phyloP scores from a whole-genome alignment of 2,113 vertebrate genomes.

The Periophthalmus modestus region DNA sequence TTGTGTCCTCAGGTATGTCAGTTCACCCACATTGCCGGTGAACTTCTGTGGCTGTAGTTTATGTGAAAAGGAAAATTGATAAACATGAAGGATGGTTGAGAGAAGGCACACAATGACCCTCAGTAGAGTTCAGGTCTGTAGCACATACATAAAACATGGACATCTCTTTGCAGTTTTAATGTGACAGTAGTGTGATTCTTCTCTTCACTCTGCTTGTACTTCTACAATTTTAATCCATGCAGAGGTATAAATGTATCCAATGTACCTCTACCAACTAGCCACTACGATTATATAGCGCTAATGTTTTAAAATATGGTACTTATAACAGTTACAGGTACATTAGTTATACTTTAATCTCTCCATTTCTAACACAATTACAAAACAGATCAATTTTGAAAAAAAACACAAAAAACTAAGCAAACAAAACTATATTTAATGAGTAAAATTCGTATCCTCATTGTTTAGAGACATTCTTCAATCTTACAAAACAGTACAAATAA shows the following conservation, averaged over 20 bases:
- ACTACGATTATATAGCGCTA: background rate
- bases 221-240: background rate
- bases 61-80: background rate
- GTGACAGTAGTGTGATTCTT: background rate
- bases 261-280: background rate
- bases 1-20: background rate
- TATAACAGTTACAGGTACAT: too few species aligned
- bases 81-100: background rate
- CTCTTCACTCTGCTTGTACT: constrained; percentile 6
- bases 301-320: background rate
- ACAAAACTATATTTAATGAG: background rate
- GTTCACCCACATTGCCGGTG: background rate
- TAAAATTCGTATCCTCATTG: background rate
- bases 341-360: too few species aligned
- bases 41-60: background rate
- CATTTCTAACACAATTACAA: too few species aligned
- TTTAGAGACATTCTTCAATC: background rate
- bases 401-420: background rate
- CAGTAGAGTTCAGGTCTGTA: background rate
- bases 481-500: background rate
- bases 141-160: constrained; percentile 16
- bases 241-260: background rate
- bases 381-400: background rate
- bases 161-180: background rate
- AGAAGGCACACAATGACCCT: constrained; percentile 3